Percentiles rank a stretch among this genome's conserved stretches.
Conservation (phyloP, 2,888 invertebrate species). For the Tenthredo amoena region DNA sequence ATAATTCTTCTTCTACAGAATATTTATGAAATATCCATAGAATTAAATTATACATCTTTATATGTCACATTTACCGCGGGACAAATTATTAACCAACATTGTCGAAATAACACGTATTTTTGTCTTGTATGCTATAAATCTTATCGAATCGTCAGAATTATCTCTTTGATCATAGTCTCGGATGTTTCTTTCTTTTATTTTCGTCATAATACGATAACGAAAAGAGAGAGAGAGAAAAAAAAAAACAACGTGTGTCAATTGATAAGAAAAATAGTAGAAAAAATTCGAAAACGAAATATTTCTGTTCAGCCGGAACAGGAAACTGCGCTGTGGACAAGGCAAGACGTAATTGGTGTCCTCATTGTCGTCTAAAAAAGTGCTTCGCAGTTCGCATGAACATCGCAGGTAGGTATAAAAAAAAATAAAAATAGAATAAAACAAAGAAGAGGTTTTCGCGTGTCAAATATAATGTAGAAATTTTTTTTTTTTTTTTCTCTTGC, state of each 20-base stretch:
- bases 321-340: conserved; percentile 90
- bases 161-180: not conserved
- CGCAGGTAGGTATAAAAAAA: conserved; percentile 80
- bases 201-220: not conserved
- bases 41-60: not conserved
- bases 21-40: not conserved
- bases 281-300: not conserved
- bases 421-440: too few relatives aligned
- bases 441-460: too few relatives aligned
- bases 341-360: conserved; percentile 93
- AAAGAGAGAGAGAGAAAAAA: not conserved
- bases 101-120: not conserved
- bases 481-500: not conserved
- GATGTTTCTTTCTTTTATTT: not conserved
- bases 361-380: conserved; percentile 89
- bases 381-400: conserved; percentile 89
- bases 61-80: not conserved
- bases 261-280: not conserved
- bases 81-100: not conserved
- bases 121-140: not conserved
- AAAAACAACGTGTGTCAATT: too few relatives aligned
- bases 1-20: not conserved
- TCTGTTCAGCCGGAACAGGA: conserved; percentile 83
- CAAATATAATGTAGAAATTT: not conserved
- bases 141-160: not conserved